Conservation (phyloP, 2,888 invertebrate species). For the Gortyna flavago region DNA sequence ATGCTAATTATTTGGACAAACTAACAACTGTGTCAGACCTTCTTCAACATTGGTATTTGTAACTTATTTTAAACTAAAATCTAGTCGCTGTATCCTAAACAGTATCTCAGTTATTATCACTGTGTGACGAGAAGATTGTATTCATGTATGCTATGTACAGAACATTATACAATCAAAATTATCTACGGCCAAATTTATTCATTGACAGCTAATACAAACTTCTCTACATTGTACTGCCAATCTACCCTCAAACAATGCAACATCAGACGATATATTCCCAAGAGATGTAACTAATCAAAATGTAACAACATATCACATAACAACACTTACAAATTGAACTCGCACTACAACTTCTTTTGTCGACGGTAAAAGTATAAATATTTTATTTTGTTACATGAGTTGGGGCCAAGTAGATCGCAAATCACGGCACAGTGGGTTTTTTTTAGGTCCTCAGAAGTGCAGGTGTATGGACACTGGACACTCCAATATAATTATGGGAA, state of each 20-base stretch:
- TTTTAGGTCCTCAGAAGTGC: neutral
- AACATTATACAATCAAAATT: constrained; percentile 10
- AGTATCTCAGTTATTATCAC: neutral
- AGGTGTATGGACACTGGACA: neutral
- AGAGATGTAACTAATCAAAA: neutral
- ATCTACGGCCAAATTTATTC: neutral
- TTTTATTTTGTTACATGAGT: neutral
- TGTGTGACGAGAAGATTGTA: neutral
- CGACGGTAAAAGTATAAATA: neutral
- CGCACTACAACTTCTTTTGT: neutral
- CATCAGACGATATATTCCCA: neutral
- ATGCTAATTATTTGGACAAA: constrained; percentile 41
- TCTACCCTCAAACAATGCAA: neutral
- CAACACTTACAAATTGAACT: neutral
- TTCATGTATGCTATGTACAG: neutral
- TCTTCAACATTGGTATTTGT: constrained; percentile 28
- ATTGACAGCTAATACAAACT: constrained; percentile 8
- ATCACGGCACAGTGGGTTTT: neutral
- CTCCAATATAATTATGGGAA: neutral
- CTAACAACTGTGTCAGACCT: constrained; percentile 20
- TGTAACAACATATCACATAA: neutral
- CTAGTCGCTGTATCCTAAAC: neutral
- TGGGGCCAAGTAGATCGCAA: neutral
- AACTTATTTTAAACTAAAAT: neutral
- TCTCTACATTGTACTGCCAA: constrained; percentile 13